phyloP scores from a whole-genome alignment of 2,797 vertebrate species.

The Chloroceryle amazona region DNA sequence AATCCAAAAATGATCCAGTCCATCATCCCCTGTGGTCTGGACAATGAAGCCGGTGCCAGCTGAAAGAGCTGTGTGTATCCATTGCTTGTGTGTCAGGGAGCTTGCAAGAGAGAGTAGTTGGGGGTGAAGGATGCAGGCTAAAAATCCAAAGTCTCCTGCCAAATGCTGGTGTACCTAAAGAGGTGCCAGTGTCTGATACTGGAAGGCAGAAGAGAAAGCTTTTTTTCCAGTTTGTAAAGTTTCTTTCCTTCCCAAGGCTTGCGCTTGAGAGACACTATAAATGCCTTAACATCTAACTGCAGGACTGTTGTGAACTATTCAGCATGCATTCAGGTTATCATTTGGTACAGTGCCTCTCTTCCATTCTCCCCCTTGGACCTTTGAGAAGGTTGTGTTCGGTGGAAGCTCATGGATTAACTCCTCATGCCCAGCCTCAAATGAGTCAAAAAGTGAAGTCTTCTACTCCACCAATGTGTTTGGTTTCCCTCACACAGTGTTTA shows the following conservation, averaged over 20 bases:
- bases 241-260: background rate
- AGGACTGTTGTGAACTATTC: background rate
- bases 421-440: background rate
- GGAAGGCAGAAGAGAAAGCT: background rate
- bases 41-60: background rate
- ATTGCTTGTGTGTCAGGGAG: background rate
- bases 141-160: background rate
- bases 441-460: background rate
- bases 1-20: background rate
- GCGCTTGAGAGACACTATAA: background rate
- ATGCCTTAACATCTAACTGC: background rate
- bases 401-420: background rate
- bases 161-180: background rate
- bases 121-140: background rate
- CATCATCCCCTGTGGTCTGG: background rate
- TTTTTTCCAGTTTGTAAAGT: background rate
- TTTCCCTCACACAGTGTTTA: background rate
- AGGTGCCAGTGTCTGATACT: background rate
- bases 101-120: accelerated
- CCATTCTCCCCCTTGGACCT: accelerated
- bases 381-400: background rate
- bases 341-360: background rate
- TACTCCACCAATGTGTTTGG: background rate
- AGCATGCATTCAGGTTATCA: background rate
- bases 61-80: background rate